These are phyloP conservation scores for Chalcosyrphus nemorum DNA, from an alignment of 2,888 invertebrate species.

Conservation along the genomic window DNA sequence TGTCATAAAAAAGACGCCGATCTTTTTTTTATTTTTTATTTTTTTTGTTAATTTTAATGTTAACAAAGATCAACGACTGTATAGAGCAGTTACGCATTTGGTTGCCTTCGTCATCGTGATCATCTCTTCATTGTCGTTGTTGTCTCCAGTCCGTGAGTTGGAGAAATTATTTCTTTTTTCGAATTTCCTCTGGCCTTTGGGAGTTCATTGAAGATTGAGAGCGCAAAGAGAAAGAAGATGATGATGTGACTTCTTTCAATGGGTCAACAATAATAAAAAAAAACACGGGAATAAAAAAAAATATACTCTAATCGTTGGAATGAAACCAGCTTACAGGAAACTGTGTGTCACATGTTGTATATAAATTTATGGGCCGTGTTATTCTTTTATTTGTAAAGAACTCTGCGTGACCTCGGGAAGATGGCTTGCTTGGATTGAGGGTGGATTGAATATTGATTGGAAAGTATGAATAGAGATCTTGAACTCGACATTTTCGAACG, in stretches of 20 bases:
- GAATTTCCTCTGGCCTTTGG: constrained; percentile 14
- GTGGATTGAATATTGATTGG: too few species aligned
- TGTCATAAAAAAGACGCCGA: constrained; percentile 60
- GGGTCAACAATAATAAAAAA: constrained; percentile 58
- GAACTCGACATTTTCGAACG: too few species aligned
- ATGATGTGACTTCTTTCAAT: constrained; percentile 47
- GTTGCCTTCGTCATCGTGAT: constrained; percentile 33
- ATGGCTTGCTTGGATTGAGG: neutral
- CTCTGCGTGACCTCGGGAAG: neutral
- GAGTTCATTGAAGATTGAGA: constrained; percentile 52
- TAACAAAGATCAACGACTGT: constrained; percentile 70
- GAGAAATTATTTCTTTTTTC: constrained; percentile 49
- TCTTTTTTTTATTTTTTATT: constrained; percentile 27
- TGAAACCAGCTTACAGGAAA: constrained; percentile 58
- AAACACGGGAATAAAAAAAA: neutral
- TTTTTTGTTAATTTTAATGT: constrained; percentile 50
- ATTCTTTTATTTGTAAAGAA: neutral
- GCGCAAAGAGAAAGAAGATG: constrained; percentile 40
- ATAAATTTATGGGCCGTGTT: constrained; percentile 46
- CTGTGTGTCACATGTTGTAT: constrained; percentile 48
- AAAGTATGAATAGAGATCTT: too few species aligned
- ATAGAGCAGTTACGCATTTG: constrained; percentile 55
- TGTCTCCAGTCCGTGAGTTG: constrained; percentile 23
- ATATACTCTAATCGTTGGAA: constrained; percentile 1
- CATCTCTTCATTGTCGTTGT: neutral